Base-by-base conservation (phyloP, 35 echinoderm and acorn worm species). In the Heliocidaris erythrogramma region DNA sequence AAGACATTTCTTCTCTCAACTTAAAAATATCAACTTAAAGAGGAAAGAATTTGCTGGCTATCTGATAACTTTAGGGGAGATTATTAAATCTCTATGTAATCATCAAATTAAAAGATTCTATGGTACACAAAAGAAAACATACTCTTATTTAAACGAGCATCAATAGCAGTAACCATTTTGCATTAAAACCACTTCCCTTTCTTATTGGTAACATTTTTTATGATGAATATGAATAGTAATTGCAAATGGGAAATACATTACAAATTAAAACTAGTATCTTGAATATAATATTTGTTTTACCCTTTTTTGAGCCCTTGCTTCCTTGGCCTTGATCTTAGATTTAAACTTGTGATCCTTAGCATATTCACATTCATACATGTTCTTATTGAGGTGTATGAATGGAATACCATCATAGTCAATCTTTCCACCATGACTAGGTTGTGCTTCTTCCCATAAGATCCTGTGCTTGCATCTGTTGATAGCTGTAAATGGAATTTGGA, bases 301-400 rank as follows among this genome's bases (percentile, higher is more conserved):
- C 89, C 89, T 32, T 14, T 91, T 91, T 35, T 91, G 29, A 21
- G 89, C 89, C 24, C 89, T 91, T 91, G 89, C 89, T 18, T 32
- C 31, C 48, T 91, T 91, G 10, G 89, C 89, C 24, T 47, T 32
- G 3, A 47, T 30, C 89, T 91, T 91, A 10, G 89, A 30, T 35
- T 91, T 91, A 13, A 91, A 91, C 35, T 91, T 91, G 89, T 91
- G 89, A 49, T 91, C 89, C 31, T 91, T 91, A 9, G 27, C 89
- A 49, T 91, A 91, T 49, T 91, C 89, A 49, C 89, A 91, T 24
- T 91, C 89, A 21, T 91, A 91, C 31, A 91, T 91, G 89, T 91
- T 91, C 32, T 91, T 91, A 35, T 91, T 91, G 48, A 91, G 89
- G 89, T 91, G 89, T 35, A 91, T 91, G 89, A 47, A 91, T 27